Evolutionary conservation across 2,888 invertebrate species (phyloP).

Genomic region (Aspidapion aeneum): DNA sequence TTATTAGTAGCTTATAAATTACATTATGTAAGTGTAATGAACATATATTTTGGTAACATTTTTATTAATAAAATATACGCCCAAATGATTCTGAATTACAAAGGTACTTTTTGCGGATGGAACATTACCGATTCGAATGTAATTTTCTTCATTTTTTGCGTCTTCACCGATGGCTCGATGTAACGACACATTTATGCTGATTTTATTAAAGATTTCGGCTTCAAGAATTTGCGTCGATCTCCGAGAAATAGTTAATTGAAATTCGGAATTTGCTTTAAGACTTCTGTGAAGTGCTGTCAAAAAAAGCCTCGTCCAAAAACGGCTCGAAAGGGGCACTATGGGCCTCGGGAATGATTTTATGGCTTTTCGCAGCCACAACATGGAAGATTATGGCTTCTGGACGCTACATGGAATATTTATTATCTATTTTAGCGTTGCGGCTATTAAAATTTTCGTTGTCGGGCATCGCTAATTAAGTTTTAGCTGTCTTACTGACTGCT

Average conservation of each 20-base stretch:
- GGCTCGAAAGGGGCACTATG: background rate
- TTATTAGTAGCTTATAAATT: too few relatives aligned
- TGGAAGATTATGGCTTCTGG: background rate
- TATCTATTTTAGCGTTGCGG: background rate
- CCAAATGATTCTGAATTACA: too few relatives aligned
- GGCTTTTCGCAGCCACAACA: background rate
- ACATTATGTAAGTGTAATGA: too few relatives aligned
- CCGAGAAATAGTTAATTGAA: conserved; percentile 42
- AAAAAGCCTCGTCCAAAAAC: background rate
- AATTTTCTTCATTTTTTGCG: background rate
- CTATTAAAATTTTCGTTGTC: background rate
- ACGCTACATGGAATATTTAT: background rate
- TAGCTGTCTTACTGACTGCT: background rate
- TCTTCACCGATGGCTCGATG: background rate
- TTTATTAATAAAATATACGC: too few relatives aligned
- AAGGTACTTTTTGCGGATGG: too few relatives aligned
- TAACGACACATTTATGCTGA: background rate
- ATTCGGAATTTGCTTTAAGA: conserved; percentile 32
- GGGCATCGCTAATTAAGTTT: background rate
- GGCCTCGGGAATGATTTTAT: background rate
- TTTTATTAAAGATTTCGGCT: background rate
- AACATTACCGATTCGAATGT: background rate
- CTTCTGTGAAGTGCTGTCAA: background rate
- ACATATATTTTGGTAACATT: too few relatives aligned
- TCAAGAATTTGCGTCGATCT: conserved; percentile 27